Evolutionary conservation across 2,113 vertebrate species (phyloP), one percentile per base, ranked within the genome.

Genomic region (Ptyas mucosa): DNA sequence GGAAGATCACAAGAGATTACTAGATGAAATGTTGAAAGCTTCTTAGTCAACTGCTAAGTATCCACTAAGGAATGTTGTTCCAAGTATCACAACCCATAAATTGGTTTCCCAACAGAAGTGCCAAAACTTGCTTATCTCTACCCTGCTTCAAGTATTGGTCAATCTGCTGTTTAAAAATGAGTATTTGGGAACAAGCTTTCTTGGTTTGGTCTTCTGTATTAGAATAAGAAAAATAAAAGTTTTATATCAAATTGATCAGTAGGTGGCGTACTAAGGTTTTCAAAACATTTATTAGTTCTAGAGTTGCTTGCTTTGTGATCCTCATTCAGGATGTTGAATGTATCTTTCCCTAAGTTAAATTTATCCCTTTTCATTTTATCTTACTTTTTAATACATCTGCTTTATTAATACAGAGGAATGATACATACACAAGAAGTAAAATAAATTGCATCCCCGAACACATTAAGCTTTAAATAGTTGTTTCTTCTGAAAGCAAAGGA

Each of bases 221-320:
- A 29, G 52, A 85, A 58, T 85, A 20, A 49, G 18, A 85, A 81
- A 55, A 85, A 81, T 14, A 20, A 85, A 81, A 93, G n/a, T 9
- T 61, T 85, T 52, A 11, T 24, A 89, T 0, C 69, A 51, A 15
- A 3, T 91, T 91, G 88, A 85, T 95, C 97, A 95, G 95, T 93
- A 97, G 97, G 93, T 97, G 97, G 96, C 34, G 94, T 93, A 90
- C 96, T 92, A 96, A 95, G 93, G 94, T 95, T 95, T 97, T 91
- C 94, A 93, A 92, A 26, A 92, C 34, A 88, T 61, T 55, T 24
- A 54, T 15, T 2, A 3, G 18, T 51, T 10, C 1, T n/a, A 4
- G 14, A 58, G 4, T n/a, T 85, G 14, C 46, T 52, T 15, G 58
- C 21, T 54, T 51, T 26, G 9, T 26, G 5, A 18, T 43, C 20